Percentiles rank a stretch among this genome's conserved stretches.
Conservation (phyloP, 1,140 invertebrate genomes). For the Drosophila biarmipes region DNA sequence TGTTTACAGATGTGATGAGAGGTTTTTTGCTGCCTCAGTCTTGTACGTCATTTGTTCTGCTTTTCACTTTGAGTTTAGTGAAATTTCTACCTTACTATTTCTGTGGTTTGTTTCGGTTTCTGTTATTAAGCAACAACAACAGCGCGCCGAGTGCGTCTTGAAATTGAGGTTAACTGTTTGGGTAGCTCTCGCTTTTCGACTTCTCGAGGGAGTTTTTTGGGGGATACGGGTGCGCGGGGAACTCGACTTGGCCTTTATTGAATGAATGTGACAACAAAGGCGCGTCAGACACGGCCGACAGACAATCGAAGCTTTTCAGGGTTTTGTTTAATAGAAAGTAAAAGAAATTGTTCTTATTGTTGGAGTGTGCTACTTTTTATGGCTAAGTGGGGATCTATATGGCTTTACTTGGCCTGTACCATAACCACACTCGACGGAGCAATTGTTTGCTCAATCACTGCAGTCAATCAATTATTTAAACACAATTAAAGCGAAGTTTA, state of each 20-base stretch:
- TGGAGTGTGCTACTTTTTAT: slow-evolving; percentile 69
- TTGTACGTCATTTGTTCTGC: slow-evolving; percentile 74
- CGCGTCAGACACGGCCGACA: slow-evolving; percentile 55
- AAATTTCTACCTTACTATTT: slow-evolving; percentile 71
- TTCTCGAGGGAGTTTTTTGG: slow-evolving; percentile 13
- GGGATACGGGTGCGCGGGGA: slow-evolving; percentile 19
- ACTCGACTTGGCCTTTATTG: slow-evolving; percentile 75
- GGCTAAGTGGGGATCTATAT: slow-evolving; percentile 24
- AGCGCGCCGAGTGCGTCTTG: slow-evolving; percentile 65
- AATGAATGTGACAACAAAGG: slow-evolving; percentile 80
- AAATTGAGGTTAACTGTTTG: slow-evolving; percentile 80
- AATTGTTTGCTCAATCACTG: slow-evolving; percentile 28
- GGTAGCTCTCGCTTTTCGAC: slow-evolving; percentile 75
- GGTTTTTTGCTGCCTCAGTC: slow-evolving; percentile 6
- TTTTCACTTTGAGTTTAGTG: slow-evolving; percentile 77
- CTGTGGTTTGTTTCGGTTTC: slow-evolving; percentile 55
- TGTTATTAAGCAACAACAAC: slow-evolving; percentile 70
- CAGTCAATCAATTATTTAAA: slow-evolving; percentile 69
- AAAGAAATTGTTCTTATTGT: slow-evolving; percentile 75
- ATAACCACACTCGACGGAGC: slow-evolving; percentile 22
- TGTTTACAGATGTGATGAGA: slow-evolving; percentile 45
- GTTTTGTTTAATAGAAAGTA: slow-evolving; percentile 80
- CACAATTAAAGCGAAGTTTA: slow-evolving; percentile 58
- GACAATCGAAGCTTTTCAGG: slow-evolving; percentile 47
- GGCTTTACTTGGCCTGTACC: slow-evolving; percentile 20